Percentiles rank a stretch among this genome's conserved stretches.
phyloP scores from a whole-genome alignment of 2,888 invertebrate genomes.

The Uloborus plumipes region DNA sequence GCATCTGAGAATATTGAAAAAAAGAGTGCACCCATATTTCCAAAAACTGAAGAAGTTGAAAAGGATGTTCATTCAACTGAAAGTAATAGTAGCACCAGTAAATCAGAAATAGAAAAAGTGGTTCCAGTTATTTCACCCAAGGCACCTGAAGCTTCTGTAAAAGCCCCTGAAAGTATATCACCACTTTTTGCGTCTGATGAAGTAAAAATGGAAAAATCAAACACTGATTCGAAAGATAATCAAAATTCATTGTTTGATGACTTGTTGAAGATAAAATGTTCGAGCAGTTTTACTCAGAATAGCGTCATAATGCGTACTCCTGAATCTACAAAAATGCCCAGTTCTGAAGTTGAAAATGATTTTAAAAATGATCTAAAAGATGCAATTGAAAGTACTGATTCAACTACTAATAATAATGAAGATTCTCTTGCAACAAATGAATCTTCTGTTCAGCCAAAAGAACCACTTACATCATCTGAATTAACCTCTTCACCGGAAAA shows the following conservation, averaged over 20 bases:
- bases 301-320: constrained; percentile 32
- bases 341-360: not conserved
- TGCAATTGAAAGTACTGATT: too few species aligned
- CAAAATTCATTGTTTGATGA: constrained; percentile 35
- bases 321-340: not conserved
- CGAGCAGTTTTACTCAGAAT: constrained; percentile 19
- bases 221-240: not conserved
- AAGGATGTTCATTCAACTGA: constrained; percentile 2
- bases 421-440: too few species aligned
- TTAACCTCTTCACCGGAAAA: not conserved
- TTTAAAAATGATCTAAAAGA: too few species aligned
- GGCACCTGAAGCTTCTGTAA: not conserved
- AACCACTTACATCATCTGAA: not conserved
- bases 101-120: too few species aligned
- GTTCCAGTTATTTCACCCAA: not conserved
- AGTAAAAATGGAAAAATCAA: not conserved
- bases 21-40: too few species aligned
- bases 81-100: not conserved
- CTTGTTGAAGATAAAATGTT: constrained; percentile 10
- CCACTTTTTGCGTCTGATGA: not conserved
- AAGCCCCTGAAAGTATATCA: not conserved
- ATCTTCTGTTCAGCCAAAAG: not conserved
- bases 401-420: too few species aligned
- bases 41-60: constrained; percentile 7
- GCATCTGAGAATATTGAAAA: too few species aligned